Conservation (phyloP, 2,888 invertebrate genomes). For the Dryococelus australis region DNA sequence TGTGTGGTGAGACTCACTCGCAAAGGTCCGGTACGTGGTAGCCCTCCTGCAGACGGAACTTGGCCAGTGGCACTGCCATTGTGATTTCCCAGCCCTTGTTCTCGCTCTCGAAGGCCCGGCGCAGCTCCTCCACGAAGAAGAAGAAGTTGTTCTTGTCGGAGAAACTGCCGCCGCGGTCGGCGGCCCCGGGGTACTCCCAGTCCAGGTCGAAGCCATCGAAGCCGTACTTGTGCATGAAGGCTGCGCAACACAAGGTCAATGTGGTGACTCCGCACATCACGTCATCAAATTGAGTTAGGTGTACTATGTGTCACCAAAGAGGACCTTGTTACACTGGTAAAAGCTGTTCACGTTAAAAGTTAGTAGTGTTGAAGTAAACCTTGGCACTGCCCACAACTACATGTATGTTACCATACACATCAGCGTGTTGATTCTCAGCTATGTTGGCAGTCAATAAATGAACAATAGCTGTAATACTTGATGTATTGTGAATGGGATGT, state of each 20-base stretch:
- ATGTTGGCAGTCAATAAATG: no score
- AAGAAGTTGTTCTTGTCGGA: slow-evolving; percentile 85
- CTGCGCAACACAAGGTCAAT: slow-evolving; percentile 55
- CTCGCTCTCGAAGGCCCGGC: slow-evolving; percentile 77
- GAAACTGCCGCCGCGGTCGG: slow-evolving; percentile 84
- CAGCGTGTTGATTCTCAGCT: no score
- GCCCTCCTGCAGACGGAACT: slow-evolving; percentile 86
- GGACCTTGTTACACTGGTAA: no score
- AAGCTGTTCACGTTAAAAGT: no score
- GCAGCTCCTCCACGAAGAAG: slow-evolving; percentile 81
- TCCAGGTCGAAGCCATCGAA: slow-evolving; percentile 90
- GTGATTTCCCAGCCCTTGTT: slow-evolving; percentile 86
- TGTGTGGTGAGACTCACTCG: slow-evolving; percentile 66
- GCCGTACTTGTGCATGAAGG: slow-evolving; percentile 76
- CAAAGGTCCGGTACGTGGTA: slow-evolving; percentile 91
- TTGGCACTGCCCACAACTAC: no score
- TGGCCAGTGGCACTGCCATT: slow-evolving; percentile 88
- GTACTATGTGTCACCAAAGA: no score
- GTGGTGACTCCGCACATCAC: background rate
- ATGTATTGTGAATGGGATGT: no score
- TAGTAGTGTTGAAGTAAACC: no score
- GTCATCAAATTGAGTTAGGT: no score
- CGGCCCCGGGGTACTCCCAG: slow-evolving; percentile 91
- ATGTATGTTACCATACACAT: no score
- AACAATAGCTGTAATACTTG: no score